Evolutionary conservation across 2,113 vertebrate genomes (phyloP), one percentile per base, ranked within the genome.

Genomic region (Xiphophorus couchianus): DNA sequence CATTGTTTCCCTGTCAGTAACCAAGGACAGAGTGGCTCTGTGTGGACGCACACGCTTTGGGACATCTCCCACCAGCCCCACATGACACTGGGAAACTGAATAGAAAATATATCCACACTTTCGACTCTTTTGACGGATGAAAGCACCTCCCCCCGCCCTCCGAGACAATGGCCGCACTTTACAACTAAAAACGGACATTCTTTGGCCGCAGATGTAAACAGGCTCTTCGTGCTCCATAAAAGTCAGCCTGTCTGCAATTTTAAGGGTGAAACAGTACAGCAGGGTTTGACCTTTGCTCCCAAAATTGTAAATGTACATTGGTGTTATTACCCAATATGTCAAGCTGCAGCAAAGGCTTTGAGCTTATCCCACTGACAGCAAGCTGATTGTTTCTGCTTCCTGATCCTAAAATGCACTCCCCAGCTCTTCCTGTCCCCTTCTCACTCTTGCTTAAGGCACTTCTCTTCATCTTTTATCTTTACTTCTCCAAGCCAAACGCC

Each of bases 31-130:
- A 92, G 92, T 73, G 3, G 74, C 91, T 89, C 91, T 95, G 92
- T 95, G 83, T 84, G 74, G 89, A 81, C 77, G 35, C 74, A 64
- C 77, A 82, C 80, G 76, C 85, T 69, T 86, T 92, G 93, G 90
- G 93, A 92, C 92, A 73, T 95, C 93, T 93, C 94, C 90, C 78
- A 61, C 90, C 85, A 86, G 91, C 91, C 81, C 94, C 90, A 88
- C 84, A 87, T 87, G 84, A 92, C 90, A 93, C 90, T 42, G 67
- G 75, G 66, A 71, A 86, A 87, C 54, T 63, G 42, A 77, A 60
- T 80, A 84, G 74, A 84, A 84, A 86, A 90, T 87, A 91, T 64
- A 86, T 66, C 66, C 74, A 62, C 70, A 15, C 71, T 83, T 82
- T 80, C 62, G 37, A 67, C 72, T 63, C 70, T 64, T 77, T 71